A percentile compares a stretch with the other conserved stretches of the same genome.
These are phyloP conservation scores for Axea sp. DNA, from an alignment of 2,888 invertebrate species.

Conservation along the genomic window DNA sequence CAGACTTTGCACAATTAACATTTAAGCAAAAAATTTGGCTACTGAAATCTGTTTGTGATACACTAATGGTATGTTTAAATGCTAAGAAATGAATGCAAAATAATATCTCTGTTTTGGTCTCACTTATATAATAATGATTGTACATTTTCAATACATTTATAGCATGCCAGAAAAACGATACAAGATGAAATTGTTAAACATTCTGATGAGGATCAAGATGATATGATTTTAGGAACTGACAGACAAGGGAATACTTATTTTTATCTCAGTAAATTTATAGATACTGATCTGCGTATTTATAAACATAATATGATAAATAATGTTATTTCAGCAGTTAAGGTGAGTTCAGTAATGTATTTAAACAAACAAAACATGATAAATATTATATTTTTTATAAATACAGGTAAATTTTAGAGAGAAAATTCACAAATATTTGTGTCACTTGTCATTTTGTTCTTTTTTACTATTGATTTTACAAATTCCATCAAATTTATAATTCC, in stretches of 20 bases:
- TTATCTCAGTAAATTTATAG: slow-evolving; percentile 81
- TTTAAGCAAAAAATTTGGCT: slow-evolving; percentile 81
- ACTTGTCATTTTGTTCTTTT: no score
- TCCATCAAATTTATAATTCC: no score
- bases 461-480: no score
- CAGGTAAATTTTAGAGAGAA: no score
- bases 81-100: no score
- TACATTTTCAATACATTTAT: no score
- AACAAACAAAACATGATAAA: no score
- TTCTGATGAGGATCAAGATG: slow-evolving; percentile 78
- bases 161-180: slow-evolving; percentile 81
- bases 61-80: slow-evolving; percentile 70
- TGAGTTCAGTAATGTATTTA: slow-evolving; percentile 50
- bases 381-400: no score
- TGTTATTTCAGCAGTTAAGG: slow-evolving; percentile 71
- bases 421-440: no score
- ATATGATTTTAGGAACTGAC: slow-evolving; percentile 80
- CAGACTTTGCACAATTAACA: slow-evolving; percentile 80
- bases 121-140: no score
- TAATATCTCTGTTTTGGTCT: no score
- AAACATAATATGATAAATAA: slow-evolving; percentile 77
- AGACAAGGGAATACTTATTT: slow-evolving; percentile 80
- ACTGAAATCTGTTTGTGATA: slow-evolving; percentile 82
- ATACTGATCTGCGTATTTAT: slow-evolving; percentile 81
- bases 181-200: slow-evolving; percentile 80